Base-by-base conservation (phyloP, 2,888 invertebrate species). In the Buathra laborator region DNA sequence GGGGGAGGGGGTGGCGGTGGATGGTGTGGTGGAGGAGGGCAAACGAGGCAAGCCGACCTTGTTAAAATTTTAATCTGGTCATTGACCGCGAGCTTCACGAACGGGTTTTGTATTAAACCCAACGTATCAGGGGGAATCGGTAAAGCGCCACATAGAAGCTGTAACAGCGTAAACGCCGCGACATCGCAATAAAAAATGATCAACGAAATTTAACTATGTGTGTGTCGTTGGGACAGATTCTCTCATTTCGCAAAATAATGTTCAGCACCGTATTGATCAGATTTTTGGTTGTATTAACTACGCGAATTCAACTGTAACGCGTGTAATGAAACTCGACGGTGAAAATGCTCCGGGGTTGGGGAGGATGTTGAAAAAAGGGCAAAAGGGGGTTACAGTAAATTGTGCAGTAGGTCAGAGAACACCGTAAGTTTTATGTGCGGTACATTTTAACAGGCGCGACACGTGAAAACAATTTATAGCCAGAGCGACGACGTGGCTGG, bases 11-110 rank as follows among this genome's bases (percentile, higher is more conserved):
- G 62, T 4, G n/a, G 70, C 14, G 19, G 6, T 3, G 4, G 59
- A 19, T 24, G 24, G 24, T 24, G 24, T 24, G 24, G 24, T 24
- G 24, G 24, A 24, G 24, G 24, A 78, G 77, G 82, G 72, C 72
- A 80, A 84, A 53, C 66, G 76, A 72, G 37, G 68, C 70, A 68
- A 72, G 75, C 74, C 77, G 79, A 85, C 86, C 87, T 86, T 87
- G 88, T 89, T 88, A 88, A 88, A 88, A 87, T 88, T 88, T 89
- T 88, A 88, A 89, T 89, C 88, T 81, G 87, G 59, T 87, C 87
- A 87, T 87, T 88, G 85, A 86, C 87, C 86, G 82, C 62, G 84
- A 75, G 86, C 79, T 87, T 89, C 87, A 89, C 87, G 89, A 32
- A 89, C 19, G 87, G 83, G 86, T 81, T 86, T 43, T 29, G 64